These are phyloP conservation scores for Catocala nupta DNA, from an alignment of 2,888 invertebrate species.

Conservation along the genomic window DNA sequence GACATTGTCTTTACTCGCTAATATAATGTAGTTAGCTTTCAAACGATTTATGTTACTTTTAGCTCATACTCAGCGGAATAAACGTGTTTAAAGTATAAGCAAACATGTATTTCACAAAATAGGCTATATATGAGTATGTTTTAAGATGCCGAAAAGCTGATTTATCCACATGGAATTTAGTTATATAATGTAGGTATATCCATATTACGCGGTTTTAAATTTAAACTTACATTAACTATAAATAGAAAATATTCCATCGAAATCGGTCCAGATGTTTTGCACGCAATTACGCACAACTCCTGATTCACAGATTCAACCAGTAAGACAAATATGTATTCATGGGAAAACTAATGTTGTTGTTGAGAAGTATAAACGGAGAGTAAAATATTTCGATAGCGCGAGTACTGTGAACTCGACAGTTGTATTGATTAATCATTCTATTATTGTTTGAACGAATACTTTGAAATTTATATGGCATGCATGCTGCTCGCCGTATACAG, in stretches of 20 bases:
- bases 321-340: conserved; percentile 1
- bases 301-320: conserved; percentile 8
- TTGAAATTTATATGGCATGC: conserved; percentile 25
- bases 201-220: neutral
- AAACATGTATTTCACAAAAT: neutral
- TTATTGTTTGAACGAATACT: conserved; percentile 27
- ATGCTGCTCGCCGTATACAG: conserved; percentile 17
- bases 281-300: conserved; percentile 7
- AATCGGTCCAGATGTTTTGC: conserved; percentile 17
- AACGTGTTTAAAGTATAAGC: neutral
- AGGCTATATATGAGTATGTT: too few relatives aligned
- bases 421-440: conserved; percentile 25
- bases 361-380: neutral
- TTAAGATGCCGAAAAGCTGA: too few relatives aligned
- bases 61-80: neutral
- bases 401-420: conserved; percentile 4
- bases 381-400: conserved; percentile 3
- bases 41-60: conserved; percentile 21
- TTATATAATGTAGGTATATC: too few relatives aligned
- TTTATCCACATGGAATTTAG: too few relatives aligned
- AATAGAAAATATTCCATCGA: conserved; percentile 12
- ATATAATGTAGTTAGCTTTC: conserved; percentile 45
- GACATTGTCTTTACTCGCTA: conserved; percentile 46
- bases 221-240: conserved; percentile 3
- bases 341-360: neutral